Conservation (phyloP, 2,888 invertebrate species). For the Teleiodes luculella region DNA sequence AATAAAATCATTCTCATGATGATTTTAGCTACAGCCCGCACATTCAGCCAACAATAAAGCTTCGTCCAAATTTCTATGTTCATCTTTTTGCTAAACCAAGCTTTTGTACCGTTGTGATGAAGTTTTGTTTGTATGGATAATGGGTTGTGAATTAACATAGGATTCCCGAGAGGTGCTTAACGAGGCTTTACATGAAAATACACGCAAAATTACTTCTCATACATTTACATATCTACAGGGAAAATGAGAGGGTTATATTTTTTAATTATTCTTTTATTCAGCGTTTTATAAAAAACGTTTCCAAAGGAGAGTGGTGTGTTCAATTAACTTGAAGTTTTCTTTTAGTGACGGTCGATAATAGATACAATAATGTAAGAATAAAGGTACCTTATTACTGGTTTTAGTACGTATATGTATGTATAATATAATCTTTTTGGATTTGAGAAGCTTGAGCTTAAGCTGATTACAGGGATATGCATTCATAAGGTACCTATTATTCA, state of each 20-base stretch:
- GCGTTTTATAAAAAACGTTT: neutral
- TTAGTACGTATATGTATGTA: no score
- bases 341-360: neutral
- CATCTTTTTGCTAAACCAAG: neutral
- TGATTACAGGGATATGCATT: no score
- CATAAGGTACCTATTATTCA: no score
- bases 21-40: no score
- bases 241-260: slow-evolving; percentile 7
- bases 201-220: slow-evolving; percentile 10
- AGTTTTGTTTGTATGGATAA: slow-evolving; percentile 12
- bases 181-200: slow-evolving; percentile 20
- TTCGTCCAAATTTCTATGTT: neutral
- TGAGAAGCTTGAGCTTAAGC: no score
- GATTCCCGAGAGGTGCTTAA: slow-evolving; percentile 21
- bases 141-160: slow-evolving; percentile 15
- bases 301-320: neutral
- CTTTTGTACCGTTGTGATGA: neutral
- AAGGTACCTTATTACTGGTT: no score
- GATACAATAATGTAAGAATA: no score
- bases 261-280: slow-evolving; percentile 4
- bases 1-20: no score
- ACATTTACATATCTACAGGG: slow-evolving; percentile 10
- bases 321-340: neutral
- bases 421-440: no score
- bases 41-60: neutral